These are phyloP conservation scores for Bombus pyrosoma DNA, from an alignment of 1,140 invertebrate genomes.

Conservation along the genomic window DNA sequence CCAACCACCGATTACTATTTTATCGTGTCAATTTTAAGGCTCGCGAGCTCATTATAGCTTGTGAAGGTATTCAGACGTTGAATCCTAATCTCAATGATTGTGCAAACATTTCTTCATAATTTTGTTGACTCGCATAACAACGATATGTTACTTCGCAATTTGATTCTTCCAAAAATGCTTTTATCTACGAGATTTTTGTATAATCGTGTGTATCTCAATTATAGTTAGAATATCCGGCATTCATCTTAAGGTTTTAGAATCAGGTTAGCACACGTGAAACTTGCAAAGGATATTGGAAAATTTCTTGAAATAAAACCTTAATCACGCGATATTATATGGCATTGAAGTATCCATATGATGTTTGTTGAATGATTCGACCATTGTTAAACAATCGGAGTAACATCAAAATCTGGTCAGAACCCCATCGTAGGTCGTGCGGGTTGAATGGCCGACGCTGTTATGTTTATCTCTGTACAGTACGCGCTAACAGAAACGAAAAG, in stretches of 20 bases:
- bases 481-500: constrained; percentile 43
- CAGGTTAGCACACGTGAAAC: too few species aligned
- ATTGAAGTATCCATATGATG: too few species aligned
- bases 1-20: not conserved
- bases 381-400: not conserved
- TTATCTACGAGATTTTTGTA: not conserved
- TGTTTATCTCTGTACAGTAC: constrained; percentile 61
- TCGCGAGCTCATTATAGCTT: not conserved
- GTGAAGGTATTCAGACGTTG: not conserved
- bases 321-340: not conserved
- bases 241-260: too few species aligned
- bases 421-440: constrained; percentile 26
- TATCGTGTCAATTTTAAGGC: not conserved
- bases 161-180: not conserved
- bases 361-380: too few species aligned
- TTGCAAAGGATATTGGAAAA: too few species aligned
- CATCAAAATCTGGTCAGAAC: constrained; percentile 5
- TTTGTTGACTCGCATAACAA: not conserved
- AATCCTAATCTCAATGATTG: not conserved
- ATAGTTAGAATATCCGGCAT: not conserved
- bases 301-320: too few species aligned
- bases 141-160: not conserved
- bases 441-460: constrained; percentile 66
- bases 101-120: not conserved
- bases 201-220: not conserved